Base-by-base conservation (phyloP, 1,140 invertebrate species). In the Tribolium castaneum region DNA sequence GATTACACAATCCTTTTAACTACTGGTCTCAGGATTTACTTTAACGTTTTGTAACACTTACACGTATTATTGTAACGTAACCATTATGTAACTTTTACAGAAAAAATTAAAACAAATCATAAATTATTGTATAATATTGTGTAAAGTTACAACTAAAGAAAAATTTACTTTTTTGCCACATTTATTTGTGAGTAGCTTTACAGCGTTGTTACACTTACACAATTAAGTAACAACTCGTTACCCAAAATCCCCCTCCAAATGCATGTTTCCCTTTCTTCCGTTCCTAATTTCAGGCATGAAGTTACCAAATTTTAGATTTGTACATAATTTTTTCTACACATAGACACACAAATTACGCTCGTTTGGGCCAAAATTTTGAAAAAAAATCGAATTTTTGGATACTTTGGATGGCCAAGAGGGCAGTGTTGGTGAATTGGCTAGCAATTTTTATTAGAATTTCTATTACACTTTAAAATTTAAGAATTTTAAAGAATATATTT, bases 371-470 rank as follows among this genome's bases (percentile, higher is more conserved):
- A 45, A 45, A 45, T 45, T 45, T 14, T 25, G 25, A 13, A 19
- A 13, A 30, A 19, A 72, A 49, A 39, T 0, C 2, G n/a, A 52
- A 25, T 12, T 19, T 19, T 86, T 88, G 93, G 93, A 94, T 87
- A 90, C 91, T 35, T 87, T 91, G 51, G 91, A 90, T n/a, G 89
- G 91, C 12, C 95, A 97, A 84, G 96, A 97, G 86, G 96, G 97
- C 76, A 95, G 94, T 82, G 97, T 99, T n/a, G 98, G 98, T 19
- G 98, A 99, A 88, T n/a, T n/a, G n/a, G n/a, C n/a, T n/a, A n/a
- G n/a, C n/a, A n/a, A n/a, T n/a, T n/a, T n/a, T n/a, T n/a, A n/a
- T n/a, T n/a, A n/a, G n/a, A n/a, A n/a, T n/a, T n/a, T n/a, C n/a
- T n/a, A n/a, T n/a, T n/a, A n/a, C n/a, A n/a, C n/a, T n/a, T n/a